Evolutionary conservation across 2,888 invertebrate genomes (phyloP).

Genomic region (Acanthoscelides obtectus): DNA sequence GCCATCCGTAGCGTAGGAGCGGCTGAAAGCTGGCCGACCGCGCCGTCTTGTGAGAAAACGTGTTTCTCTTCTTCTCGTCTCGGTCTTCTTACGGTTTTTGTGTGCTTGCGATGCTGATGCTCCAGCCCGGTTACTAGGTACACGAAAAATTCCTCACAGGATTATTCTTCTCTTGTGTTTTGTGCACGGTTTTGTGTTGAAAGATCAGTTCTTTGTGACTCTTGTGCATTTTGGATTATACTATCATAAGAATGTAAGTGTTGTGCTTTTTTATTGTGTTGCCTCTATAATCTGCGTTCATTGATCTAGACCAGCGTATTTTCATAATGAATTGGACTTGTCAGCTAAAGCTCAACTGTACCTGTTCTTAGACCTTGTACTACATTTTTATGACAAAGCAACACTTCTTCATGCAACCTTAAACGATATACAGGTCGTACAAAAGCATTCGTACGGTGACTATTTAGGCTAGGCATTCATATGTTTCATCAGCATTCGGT

Average conservation of each 20-base stretch:
- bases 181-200: neutral
- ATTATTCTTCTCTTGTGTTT: neutral
- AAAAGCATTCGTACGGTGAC: too few species aligned
- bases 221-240: neutral
- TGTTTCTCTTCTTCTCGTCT: neutral
- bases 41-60: neutral
- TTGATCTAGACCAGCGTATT: too few species aligned
- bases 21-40: neutral
- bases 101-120: neutral
- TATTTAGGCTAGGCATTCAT: too few species aligned
- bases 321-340: too few species aligned
- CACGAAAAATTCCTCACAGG: neutral
- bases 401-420: too few species aligned
- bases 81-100: neutral
- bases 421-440: too few species aligned
- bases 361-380: too few species aligned
- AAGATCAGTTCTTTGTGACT: neutral
- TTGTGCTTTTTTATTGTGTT: neutral
- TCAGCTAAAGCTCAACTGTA: too few species aligned
- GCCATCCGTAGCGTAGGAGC: neutral
- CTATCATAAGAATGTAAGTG: neutral
- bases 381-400: too few species aligned
- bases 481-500: too few species aligned
- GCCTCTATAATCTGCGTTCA: too few species aligned
- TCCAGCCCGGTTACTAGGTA: neutral